Evolutionary conservation across 2,113 vertebrate species (phyloP).

Genomic region (Pluvialis apricaria): DNA sequence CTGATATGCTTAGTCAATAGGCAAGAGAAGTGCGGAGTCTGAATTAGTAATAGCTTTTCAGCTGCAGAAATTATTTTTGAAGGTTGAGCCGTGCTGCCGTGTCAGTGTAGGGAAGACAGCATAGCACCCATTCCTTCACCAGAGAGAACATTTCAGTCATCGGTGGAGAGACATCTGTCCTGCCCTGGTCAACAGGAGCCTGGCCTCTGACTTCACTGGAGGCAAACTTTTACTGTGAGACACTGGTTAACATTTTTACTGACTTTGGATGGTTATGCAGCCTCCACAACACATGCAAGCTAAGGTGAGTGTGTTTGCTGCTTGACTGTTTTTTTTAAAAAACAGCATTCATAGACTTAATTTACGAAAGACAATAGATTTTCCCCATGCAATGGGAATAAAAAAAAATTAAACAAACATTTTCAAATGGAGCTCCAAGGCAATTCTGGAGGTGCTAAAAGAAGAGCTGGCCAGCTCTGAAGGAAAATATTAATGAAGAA

Average conservation of each 20-base stretch:
- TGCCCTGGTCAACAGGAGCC: neutral
- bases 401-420: neutral
- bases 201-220: neutral
- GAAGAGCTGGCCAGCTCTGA: neutral
- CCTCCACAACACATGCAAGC: neutral
- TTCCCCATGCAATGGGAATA: neutral
- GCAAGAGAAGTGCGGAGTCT: neutral
- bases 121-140: neutral
- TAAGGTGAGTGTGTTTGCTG: neutral
- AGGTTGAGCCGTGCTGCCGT: neutral
- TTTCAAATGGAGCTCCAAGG: neutral
- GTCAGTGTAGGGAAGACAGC: neutral
- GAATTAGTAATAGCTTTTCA: neutral
- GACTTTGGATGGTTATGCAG: neutral
- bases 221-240: neutral
- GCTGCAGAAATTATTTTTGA: neutral
- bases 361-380: neutral
- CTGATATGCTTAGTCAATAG: neutral
- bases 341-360: neutral
- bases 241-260: neutral
- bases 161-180: neutral
- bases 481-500: neutral
- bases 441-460: neutral
- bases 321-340: neutral
- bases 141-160: neutral